phyloP scores from a whole-genome alignment of 2,113 vertebrate genomes.

The Sphaerodactylus townsendi region DNA sequence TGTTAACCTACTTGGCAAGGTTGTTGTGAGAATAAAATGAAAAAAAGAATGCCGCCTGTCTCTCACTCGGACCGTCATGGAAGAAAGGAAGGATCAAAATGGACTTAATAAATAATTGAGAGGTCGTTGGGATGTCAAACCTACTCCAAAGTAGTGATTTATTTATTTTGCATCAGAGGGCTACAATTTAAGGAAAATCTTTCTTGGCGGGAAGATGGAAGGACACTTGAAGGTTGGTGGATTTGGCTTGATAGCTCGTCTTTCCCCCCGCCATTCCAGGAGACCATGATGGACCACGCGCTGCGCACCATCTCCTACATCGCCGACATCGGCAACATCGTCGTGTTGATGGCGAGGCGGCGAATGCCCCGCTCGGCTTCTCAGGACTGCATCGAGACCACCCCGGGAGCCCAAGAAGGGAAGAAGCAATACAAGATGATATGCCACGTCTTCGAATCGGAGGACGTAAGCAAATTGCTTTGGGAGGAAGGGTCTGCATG shows the following conservation, averaged over 20 bases:
- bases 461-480: slow-evolving; percentile 84
- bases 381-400: slow-evolving; percentile 96
- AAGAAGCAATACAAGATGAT: slow-evolving; percentile 99
- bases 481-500: not conserved
- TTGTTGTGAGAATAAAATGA: no score
- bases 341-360: slow-evolving; percentile 95
- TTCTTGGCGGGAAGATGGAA: not conserved
- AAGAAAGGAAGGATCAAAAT: no score
- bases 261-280: slow-evolving; percentile 69
- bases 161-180: no score
- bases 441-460: slow-evolving; percentile 97
- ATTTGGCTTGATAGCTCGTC: not conserved
- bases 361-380: slow-evolving; percentile 93
- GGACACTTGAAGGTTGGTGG: not conserved
- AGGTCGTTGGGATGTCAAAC: no score
- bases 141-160: no score
- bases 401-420: slow-evolving; percentile 88
- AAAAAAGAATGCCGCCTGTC: no score
- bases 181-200: no score
- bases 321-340: slow-evolving; percentile 95
- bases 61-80: no score
- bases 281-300: slow-evolving; percentile 98
- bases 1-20: no score
- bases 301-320: slow-evolving; percentile 98
- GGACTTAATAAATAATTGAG: not conserved